These are phyloP conservation scores for Ctenomys sociabilis DNA, from an alignment of 2,113 vertebrate species.

Conservation along the genomic window DNA sequence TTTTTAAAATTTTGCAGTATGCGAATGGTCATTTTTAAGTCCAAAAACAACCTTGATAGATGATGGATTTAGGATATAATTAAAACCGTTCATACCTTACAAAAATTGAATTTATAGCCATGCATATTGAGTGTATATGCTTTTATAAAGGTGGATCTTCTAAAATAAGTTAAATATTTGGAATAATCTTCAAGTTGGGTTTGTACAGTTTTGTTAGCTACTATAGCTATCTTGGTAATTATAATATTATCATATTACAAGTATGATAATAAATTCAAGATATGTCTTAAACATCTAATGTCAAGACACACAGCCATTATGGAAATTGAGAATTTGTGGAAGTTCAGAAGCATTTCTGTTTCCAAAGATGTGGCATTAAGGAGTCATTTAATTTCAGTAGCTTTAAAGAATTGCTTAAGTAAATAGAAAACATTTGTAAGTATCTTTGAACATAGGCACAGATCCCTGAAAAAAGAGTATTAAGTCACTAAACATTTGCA, in stretches of 20 bases:
- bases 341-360: not conserved
- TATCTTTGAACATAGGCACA: conserved; percentile 6
- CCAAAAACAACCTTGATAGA: conserved; percentile 46
- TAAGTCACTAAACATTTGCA: not conserved
- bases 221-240: not conserved
- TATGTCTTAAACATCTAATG: conserved; percentile 15
- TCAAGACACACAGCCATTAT: not conserved
- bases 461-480: not conserved
- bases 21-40: conserved; percentile 37
- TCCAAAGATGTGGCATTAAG: not conserved
- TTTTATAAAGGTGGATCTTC: conserved; percentile 49
- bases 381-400: conserved; percentile 39
- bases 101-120: not conserved
- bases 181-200: not conserved
- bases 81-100: conserved; percentile 43
- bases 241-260: too few species aligned
- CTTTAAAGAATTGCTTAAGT: conserved; percentile 42
- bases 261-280: conserved; percentile 34
- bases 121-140: conserved; percentile 37
- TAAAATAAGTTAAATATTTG: conserved; percentile 22
- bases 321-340: conserved; percentile 34
- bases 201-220: conserved; percentile 3
- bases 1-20: conserved; percentile 19
- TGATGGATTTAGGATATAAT: conserved; percentile 29
- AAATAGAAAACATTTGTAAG: conserved; percentile 15